phyloP scores from a whole-genome alignment of 2,113 vertebrate genomes.

The Shinisaurus crocodilurus region DNA sequence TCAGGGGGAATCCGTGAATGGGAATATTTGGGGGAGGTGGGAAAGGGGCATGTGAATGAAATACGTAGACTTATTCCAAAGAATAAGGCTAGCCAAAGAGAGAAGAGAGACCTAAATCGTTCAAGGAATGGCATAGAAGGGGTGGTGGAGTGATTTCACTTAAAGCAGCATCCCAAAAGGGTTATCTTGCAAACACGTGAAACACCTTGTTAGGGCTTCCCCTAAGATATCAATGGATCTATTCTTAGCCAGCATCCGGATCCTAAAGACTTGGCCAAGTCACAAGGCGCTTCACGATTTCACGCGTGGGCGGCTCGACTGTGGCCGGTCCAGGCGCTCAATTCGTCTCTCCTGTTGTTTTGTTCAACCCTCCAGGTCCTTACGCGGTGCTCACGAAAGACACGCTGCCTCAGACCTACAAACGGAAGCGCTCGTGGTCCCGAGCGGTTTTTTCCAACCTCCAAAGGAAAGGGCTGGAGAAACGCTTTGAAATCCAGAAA shows the following conservation, averaged over 20 bases:
- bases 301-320: neutral
- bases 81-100: neutral
- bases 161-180: neutral
- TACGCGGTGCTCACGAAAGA: slow-evolving; percentile 98
- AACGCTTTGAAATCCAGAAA: slow-evolving; percentile 98
- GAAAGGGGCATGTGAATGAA: neutral
- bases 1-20: neutral
- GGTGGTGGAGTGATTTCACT: neutral
- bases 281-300: neutral
- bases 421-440: slow-evolving; percentile 97
- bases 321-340: rapidly evolving
- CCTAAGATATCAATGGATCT: rapidly evolving
- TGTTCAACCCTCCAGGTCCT: slow-evolving; percentile 80
- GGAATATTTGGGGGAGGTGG: neutral
- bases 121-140: too few species aligned
- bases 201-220: neutral
- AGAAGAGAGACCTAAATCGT: neutral
- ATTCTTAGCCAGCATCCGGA: neutral
- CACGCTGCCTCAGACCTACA: slow-evolving; percentile 98
- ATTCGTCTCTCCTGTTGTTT: neutral
- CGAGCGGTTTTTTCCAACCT: slow-evolving; percentile 97
- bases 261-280: neutral
- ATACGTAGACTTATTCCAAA: too few species aligned
- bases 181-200: neutral
- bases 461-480: slow-evolving; percentile 97